Evolutionary conservation across 1,140 invertebrate species (phyloP), one percentile per base, ranked within the genome.

Genomic region (Drosophila suzukii): DNA sequence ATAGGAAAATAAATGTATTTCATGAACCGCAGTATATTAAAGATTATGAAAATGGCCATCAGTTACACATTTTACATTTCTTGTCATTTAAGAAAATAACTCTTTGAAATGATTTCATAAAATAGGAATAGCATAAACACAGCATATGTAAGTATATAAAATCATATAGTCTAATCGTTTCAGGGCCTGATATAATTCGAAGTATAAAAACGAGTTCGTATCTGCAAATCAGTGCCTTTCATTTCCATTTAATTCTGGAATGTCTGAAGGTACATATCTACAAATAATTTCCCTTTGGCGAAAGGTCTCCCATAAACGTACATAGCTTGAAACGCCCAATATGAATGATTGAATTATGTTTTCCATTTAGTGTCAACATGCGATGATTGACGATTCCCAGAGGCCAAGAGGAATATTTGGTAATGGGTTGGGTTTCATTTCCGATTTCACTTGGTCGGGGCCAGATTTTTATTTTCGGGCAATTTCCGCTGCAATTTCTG

Each of bases 401-500:
- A 36, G 47, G 32, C 65, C 17, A 68, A 68, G 36, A 20, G 61
- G 30, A 66, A 34, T 17, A 13, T 17, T 65, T 34, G 59, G 46
- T 11, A 38, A 39, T 24, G 62, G 32, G 2, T 36, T 39, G 24
- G 34, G 60, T 65, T 82, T 65, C 71, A 76, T 82, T 86, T 86
- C 84, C 75, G 63, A 70, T 86, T 81, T 71, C 47, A 55, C 59
- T 58, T 60, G 41, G 41, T 38, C 51, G 44, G 30, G 12, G 49
- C 17, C 41, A 55, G 41, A n/a, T 70, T 57, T 71, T 36, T 56
- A 32, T 54, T 70, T 83, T 66, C 57, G 53, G 50, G 41, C 75
- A 83, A 88, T 88, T 88, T 88, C 84, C 84, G 83, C 59, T 70
- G 62, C 53, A 49, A 77, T 79, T 88, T 71, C 59, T 51, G 72